These are phyloP conservation scores for Zalophus californianus DNA, from an alignment of 2,797 vertebrate genomes.

Conservation along the genomic window DNA sequence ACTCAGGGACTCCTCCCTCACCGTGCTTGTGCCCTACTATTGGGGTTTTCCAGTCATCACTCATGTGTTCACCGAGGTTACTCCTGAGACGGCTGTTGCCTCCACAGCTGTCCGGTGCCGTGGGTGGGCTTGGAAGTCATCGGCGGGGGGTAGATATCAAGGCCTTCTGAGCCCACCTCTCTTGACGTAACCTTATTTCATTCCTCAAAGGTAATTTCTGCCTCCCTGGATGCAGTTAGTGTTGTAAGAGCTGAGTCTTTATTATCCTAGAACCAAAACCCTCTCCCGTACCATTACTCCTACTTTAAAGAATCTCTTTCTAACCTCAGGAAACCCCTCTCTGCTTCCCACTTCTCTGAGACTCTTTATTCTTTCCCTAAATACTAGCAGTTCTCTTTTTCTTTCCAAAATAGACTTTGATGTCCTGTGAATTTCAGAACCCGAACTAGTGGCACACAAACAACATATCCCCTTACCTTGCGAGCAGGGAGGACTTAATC, in stretches of 20 bases:
- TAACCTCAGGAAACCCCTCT: background rate
- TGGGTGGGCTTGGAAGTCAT: background rate
- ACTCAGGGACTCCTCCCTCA: background rate
- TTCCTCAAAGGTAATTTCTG: background rate
- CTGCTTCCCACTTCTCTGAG: background rate
- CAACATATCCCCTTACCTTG: background rate
- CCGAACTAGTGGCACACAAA: background rate
- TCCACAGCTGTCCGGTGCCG: background rate
- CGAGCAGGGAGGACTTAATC: background rate
- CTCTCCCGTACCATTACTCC: background rate
- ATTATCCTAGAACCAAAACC: background rate
- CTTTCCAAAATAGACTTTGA: constrained; percentile 4
- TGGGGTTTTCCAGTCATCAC: background rate
- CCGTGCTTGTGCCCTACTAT: background rate
- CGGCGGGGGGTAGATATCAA: background rate
- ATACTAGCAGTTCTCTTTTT: background rate
- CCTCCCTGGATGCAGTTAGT: background rate
- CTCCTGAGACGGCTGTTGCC: background rate
- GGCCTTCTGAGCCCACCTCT: background rate
- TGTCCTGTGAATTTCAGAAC: background rate
- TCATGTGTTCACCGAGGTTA: background rate
- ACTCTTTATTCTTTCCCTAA: background rate
- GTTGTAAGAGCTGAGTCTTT: background rate
- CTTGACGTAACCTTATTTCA: background rate
- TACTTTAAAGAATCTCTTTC: background rate